These are phyloP conservation scores for Dynastes maya DNA, from an alignment of 2,888 invertebrate genomes.

Conservation along the genomic window DNA sequence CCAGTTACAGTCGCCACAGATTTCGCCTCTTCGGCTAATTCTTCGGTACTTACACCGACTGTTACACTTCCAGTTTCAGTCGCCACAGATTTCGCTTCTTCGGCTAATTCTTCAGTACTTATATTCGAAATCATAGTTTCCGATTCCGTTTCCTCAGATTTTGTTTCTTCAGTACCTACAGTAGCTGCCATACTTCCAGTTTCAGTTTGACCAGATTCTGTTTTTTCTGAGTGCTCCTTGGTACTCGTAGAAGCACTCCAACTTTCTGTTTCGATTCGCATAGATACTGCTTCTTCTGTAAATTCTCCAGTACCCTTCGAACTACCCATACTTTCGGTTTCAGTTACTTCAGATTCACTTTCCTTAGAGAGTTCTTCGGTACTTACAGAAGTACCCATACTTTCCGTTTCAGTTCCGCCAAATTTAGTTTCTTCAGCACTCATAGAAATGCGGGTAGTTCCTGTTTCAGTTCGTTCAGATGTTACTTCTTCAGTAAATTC, in stretches of 20 bases:
- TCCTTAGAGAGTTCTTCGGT: too few relatives aligned
- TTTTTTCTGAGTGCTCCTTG: neutral
- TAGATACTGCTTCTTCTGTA: neutral
- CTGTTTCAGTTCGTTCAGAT: too few relatives aligned
- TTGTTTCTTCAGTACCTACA: too few relatives aligned
- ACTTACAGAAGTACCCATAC: too few relatives aligned
- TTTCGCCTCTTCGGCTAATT: neutral
- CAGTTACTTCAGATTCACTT: too few relatives aligned
- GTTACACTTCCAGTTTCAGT: neutral
- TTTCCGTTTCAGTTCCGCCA: too few relatives aligned
- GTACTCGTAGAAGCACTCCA: neutral
- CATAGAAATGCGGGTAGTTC: too few relatives aligned
- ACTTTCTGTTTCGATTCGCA: neutral
- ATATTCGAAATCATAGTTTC: neutral
- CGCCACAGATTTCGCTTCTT: neutral
- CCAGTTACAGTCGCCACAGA: neutral
- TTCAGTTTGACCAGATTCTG: neutral
- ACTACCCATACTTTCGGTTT: too few relatives aligned
- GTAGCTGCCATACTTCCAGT: neutral
- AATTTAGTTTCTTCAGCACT: too few relatives aligned
- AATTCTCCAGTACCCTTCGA: neutral
- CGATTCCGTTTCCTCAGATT: neutral
- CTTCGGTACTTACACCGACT: neutral
- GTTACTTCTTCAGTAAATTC: too few relatives aligned
- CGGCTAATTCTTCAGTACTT: too few relatives aligned